Percentiles rank a stretch among this genome's conserved stretches.
These are phyloP conservation scores for Halocynthia roretzi DNA, from an alignment of 23 tunicate species.

Conservation along the genomic window DNA sequence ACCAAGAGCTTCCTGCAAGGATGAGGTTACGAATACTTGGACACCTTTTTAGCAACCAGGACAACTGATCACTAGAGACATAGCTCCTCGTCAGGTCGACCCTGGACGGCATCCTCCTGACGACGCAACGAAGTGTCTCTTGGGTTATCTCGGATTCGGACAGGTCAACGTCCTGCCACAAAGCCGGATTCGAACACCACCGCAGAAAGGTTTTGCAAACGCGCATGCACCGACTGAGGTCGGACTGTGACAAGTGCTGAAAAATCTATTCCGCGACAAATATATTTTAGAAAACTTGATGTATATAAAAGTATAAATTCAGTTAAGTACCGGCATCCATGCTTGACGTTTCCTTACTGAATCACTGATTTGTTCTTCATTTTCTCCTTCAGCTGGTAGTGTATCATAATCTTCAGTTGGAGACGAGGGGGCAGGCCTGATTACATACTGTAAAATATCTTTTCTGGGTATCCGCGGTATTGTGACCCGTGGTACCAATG, in stretches of 20 bases:
- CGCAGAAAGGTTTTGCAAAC: slow-evolving; percentile 67
- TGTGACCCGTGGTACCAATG: slow-evolving; percentile 27
- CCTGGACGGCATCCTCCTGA: slow-evolving; percentile 36
- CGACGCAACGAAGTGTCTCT: slow-evolving; percentile 46
- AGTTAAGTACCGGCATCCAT: slow-evolving; percentile 28
- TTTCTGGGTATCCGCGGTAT: background rate
- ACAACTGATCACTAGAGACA: slow-evolving; percentile 54
- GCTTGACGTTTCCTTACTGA: slow-evolving; percentile 19
- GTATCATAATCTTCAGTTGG: background rate
- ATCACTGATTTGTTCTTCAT: slow-evolving; percentile 16
- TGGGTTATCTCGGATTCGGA: slow-evolving; percentile 34
- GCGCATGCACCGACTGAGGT: slow-evolving; percentile 56
- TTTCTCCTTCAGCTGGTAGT: slow-evolving; percentile 10
- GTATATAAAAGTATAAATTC: background rate
- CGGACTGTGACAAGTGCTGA: slow-evolving; percentile 27
- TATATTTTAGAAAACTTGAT: no score
- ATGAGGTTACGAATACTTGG: slow-evolving; percentile 53
- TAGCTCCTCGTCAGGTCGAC: slow-evolving; percentile 70
- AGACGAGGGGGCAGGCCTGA: background rate
- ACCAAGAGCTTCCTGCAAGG: slow-evolving; percentile 72
- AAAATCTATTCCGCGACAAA: background rate
- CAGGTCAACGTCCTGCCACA: slow-evolving; percentile 54
- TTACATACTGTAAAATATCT: slow-evolving; percentile 5
- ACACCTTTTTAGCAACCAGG: slow-evolving; percentile 67
- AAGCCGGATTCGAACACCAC: slow-evolving; percentile 34